Evolutionary conservation across 1,140 invertebrate species (phyloP).

Genomic region (Leptoteleia sp.): DNA sequence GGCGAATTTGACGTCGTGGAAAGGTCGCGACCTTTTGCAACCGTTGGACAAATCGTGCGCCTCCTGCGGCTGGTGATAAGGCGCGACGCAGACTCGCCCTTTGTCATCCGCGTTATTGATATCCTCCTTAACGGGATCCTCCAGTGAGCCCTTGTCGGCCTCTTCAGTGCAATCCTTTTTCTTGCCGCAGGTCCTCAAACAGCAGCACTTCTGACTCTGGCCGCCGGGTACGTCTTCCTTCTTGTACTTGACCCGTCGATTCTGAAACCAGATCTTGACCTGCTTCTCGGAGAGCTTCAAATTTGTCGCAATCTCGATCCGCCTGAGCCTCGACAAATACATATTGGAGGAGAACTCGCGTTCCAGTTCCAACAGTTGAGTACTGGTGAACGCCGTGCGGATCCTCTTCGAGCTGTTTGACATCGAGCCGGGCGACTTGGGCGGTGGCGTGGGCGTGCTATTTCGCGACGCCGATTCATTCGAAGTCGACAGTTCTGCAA

Average conservation of each 20-base stretch:
- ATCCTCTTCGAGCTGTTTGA: conserved; percentile 88
- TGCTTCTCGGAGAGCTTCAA: conserved; percentile 95
- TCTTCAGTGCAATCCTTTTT: conserved; percentile 81
- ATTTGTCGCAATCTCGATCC: conserved; percentile 95
- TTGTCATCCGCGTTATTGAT: conserved; percentile 15
- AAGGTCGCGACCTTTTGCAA: conserved; percentile 65
- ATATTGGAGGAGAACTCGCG: conserved; percentile 95
- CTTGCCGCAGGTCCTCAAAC: conserved; percentile 81
- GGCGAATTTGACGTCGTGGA: conserved; percentile 25
- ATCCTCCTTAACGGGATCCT: conserved; percentile 16
- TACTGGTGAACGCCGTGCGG: conserved; percentile 95
- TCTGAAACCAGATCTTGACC: conserved; percentile 98
- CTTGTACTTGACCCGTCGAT: conserved; percentile 94
- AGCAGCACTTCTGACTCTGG: conserved; percentile 81
- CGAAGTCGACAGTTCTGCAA: conserved; percentile 78
- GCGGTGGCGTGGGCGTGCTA: conserved; percentile 83
- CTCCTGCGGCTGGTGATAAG: conserved; percentile 49
- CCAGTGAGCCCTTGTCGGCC: conserved; percentile 36
- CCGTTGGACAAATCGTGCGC: conserved; percentile 63
- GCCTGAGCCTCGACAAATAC: conserved; percentile 92
- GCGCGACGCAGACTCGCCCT: conserved; percentile 35
- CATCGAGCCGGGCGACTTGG: conserved; percentile 79
- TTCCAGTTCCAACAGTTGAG: conserved; percentile 94
- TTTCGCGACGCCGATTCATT: conserved; percentile 80
- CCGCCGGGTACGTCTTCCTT: conserved; percentile 85